Base-by-base conservation (phyloP, 2,888 invertebrate genomes). In the Cremastinae sp. region DNA sequence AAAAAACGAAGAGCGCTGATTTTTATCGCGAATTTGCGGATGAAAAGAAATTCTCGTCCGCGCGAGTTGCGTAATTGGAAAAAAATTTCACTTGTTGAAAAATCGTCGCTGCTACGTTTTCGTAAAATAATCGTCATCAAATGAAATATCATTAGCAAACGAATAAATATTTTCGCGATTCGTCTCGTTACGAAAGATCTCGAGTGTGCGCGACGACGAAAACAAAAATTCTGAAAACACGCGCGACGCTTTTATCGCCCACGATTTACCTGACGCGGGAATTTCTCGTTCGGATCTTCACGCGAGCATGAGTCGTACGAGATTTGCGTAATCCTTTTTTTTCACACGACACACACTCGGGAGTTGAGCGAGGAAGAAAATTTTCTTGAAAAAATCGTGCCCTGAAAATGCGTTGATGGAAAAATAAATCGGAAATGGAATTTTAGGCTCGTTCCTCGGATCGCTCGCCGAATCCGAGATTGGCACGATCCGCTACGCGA, bases 321-420 rank as follows among this genome's bases (percentile, higher is more conserved):
- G n/a, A 41, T 68, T 74, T 74, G 64, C 62, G 68, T 74, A 69
- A 74, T 51, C 41, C 47, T 58, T 56, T 34, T 38, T 54, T 53
- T 59, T 20, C 18, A 10, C 8, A 28, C 12, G 9, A 16, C 45
- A 28, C 56, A 53, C 43, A 53, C 45, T 5, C 2, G 5, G 2
- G 5, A 28, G 22, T 49, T 22, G 38, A 28, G 18, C 36, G 2
- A 34, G 18, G 4, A 5, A 28, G 28, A 28, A 28, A 28, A 28
- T 28, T 28, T 28, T 28, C 28, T 2, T 28, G 28, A 28, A 28
- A 28, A 28, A 28, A 5, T 28, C 28, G 28, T 28, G 28, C 2
- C n/a, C n/a, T 4, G n/a, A 28, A 28, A 28, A 51, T 22, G n/a
- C 20, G 5, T 28, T 5, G 28, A 28, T 3, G 28, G 28, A 28